Conservation (phyloP, 1,140 invertebrate species). For the Octopus sinensis region DNA sequence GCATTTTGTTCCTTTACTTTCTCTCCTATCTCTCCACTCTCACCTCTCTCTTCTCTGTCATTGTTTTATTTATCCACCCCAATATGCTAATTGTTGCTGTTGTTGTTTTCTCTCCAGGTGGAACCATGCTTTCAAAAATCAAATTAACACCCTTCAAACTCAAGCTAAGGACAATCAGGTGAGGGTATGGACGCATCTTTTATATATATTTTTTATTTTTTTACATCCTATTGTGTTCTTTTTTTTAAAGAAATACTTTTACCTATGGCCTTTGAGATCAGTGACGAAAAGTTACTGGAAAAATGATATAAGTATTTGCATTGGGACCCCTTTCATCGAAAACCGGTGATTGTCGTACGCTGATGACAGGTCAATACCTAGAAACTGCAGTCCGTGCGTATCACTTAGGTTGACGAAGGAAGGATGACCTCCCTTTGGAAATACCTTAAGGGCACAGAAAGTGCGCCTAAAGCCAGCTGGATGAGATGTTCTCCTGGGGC, state of each 20-base stretch:
- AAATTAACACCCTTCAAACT: slow-evolving; percentile 74
- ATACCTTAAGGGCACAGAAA: too few relatives aligned
- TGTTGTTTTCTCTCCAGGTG: slow-evolving; percentile 58
- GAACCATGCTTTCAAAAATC: slow-evolving; percentile 85
- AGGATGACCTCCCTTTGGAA: too few relatives aligned
- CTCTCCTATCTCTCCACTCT: neutral
- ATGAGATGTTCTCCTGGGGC: too few relatives aligned
- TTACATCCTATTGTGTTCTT: neutral
- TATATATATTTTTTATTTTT: neutral
- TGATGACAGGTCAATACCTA: too few relatives aligned
- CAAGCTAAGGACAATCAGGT: slow-evolving; percentile 76
- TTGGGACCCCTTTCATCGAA: too few relatives aligned
- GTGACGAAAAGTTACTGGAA: too few relatives aligned
- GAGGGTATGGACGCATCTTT: slow-evolving; percentile 17
- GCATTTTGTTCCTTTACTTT: neutral
- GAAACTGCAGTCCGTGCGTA: too few relatives aligned
- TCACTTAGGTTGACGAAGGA: too few relatives aligned
- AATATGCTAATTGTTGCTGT: neutral
- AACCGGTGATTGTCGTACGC: too few relatives aligned
- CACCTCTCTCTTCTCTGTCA: neutral
- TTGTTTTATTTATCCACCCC: neutral
- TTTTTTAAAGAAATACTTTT: neutral
- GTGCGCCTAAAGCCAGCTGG: too few relatives aligned
- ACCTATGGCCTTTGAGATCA: too few relatives aligned
- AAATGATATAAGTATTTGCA: too few relatives aligned